Base-by-base conservation (phyloP, 2,797 vertebrate species). In the Schizopygopsis malacanthus region DNA sequence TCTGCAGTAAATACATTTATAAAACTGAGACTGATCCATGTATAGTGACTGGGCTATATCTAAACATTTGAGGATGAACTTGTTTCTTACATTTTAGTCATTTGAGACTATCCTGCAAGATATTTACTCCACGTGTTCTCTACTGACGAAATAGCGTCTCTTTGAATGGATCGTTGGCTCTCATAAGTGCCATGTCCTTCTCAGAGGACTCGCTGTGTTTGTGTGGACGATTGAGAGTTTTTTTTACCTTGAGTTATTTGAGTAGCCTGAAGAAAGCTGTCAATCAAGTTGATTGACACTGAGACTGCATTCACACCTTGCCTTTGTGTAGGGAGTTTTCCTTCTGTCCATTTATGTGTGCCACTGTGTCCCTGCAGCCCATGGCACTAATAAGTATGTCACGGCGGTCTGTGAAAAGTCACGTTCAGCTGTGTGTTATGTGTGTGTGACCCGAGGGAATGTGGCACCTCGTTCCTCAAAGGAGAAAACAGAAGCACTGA, bases 381-480 rank as follows among this genome's bases (percentile, higher is more conserved):
- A 22, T 85, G 65, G 69, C 85, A 52, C 65, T 63, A 83, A 78
- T 82, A 82, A 70, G 52, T 70, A 52, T 70, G 83, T 85, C 75
- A 85, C 41, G 20, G 37, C 11, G 2, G 63, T 18, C 63, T 43
- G 50, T 79, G 47, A 69, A 69, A 82, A 86, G 72, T 82, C 85
- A 37, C 37, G 65, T 76, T 67, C 61, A 39, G 28, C 15, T 79
- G 72, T 22, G 41, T 65, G 37, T 76, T 28, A 16, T 83, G 72
- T 72, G 56, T 39, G 12, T 63, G 43, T 37, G 79, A 86, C 84
- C 84, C 63, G 20, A 25, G 77, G 86, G 81, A 88, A 88, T 87
- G 79, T 86, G 81, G 54, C 89, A 83, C 86, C 80, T 84, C 84
- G 83, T 84, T 87, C 72, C 37, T 87, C 83, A 78, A 56, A 50